Evolutionary conservation across 2,888 invertebrate species (phyloP).

Genomic region (Papilio gigon): DNA sequence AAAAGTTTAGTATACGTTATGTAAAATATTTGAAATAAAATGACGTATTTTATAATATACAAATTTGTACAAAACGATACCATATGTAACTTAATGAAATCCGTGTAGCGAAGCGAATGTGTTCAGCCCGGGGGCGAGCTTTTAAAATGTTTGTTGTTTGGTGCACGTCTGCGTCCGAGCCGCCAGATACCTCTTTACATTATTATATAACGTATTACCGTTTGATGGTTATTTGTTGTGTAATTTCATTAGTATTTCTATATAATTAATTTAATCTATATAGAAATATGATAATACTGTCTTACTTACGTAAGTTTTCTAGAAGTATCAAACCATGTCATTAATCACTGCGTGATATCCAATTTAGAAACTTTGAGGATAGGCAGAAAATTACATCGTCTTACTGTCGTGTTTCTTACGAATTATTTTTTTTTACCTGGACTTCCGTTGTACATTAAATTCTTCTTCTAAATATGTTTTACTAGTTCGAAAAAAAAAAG

Average conservation of each 20-base stretch:
- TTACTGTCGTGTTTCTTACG: too few relatives aligned
- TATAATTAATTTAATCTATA: not conserved
- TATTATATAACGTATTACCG: constrained; percentile 6
- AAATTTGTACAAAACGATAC: not conserved
- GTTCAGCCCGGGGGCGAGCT: constrained; percentile 9
- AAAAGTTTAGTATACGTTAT: not conserved
- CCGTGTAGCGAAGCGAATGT: constrained; percentile 1
- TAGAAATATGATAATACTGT: too few relatives aligned
- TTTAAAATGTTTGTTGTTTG: constrained; percentile 31
- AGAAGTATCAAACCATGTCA: too few relatives aligned
- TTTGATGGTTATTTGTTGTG: not conserved
- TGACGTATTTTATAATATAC: not conserved
- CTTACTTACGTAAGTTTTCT: too few relatives aligned
- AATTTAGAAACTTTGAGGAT: too few relatives aligned
- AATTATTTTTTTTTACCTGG: too few relatives aligned
- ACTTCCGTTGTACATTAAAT: too few relatives aligned
- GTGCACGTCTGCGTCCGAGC: constrained; percentile 7
- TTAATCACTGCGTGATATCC: too few relatives aligned
- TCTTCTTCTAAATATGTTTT: too few relatives aligned
- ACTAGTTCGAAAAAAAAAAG: too few relatives aligned
- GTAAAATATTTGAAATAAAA: not conserved
- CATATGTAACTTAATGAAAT: constrained; percentile 16
- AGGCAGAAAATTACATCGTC: too few relatives aligned
- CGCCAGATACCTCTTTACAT: constrained; percentile 5
- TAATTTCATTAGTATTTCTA: not conserved